A percentile compares a stretch with the other conserved stretches of the same genome.
Conservation (phyloP, 23 tunicate species). For the Diplosoma virens region DNA sequence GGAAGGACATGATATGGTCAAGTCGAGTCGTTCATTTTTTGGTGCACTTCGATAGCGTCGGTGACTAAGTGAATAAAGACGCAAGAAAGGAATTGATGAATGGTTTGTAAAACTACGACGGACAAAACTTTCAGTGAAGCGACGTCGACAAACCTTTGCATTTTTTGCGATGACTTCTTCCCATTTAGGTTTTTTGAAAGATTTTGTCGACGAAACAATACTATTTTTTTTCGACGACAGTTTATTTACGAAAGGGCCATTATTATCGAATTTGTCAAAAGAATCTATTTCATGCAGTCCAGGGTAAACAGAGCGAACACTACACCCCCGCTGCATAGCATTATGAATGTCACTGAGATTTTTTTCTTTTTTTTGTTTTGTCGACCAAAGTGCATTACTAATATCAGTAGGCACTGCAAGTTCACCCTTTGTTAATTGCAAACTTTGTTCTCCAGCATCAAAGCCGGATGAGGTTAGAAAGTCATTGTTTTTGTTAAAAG, state of each 20-base stretch:
- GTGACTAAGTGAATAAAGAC: too few species aligned
- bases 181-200: neutral
- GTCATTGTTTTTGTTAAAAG: neutral
- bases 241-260: neutral
- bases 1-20: too few species aligned
- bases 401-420: too few species aligned
- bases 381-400: too few species aligned
- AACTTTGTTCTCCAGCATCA: neutral
- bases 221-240: neutral
- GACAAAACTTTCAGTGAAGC: too few species aligned
- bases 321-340: neutral
- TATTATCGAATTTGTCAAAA: neutral
- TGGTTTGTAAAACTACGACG: too few species aligned
- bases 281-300: neutral
- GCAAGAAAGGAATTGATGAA: too few species aligned
- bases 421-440: too few species aligned
- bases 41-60: too few species aligned
- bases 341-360: neutral
- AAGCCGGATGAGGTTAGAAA: neutral
- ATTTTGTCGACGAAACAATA: neutral
- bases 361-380: too few species aligned
- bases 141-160: neutral
- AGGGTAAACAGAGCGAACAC: neutral
- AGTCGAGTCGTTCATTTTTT: too few species aligned
- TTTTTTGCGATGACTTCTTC: neutral